These are phyloP conservation scores for Drosophila affinis DNA, from an alignment of 2,888 invertebrate species.

Conservation along the genomic window DNA sequence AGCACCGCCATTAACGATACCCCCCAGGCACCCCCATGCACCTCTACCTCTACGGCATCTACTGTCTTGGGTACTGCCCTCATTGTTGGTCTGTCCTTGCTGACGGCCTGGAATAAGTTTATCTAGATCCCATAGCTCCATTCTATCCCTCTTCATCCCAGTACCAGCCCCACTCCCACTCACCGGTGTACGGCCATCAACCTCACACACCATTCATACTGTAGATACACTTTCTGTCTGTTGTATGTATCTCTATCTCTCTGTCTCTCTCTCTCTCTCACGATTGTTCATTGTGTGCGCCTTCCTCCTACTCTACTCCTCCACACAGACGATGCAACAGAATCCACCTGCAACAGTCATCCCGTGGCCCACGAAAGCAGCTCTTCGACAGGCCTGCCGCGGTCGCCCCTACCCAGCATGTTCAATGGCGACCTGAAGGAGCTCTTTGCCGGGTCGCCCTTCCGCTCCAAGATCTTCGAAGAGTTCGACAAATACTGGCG, in stretches of 20 bases:
- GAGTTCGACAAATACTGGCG: slow-evolving; percentile 82
- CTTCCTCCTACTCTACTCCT: slow-evolving; percentile 46
- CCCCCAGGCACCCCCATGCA: slow-evolving; percentile 45
- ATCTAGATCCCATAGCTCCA: slow-evolving; percentile 38
- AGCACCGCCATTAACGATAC: not conserved
- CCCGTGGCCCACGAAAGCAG: slow-evolving; percentile 2
- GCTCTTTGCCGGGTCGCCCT: slow-evolving; percentile 79
- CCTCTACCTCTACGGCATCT: slow-evolving; percentile 83
- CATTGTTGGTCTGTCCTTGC: slow-evolving; percentile 80
- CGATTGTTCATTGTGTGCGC: slow-evolving; percentile 42
- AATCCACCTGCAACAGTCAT: slow-evolving; percentile 41
- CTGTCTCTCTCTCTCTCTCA: slow-evolving; percentile 37
- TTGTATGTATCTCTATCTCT: slow-evolving; percentile 33
- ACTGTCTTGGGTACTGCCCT: slow-evolving; percentile 79
- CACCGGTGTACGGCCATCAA: slow-evolving; percentile 46
- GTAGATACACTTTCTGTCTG: slow-evolving; percentile 47
- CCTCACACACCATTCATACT: slow-evolving; percentile 11
- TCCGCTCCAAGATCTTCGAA: slow-evolving; percentile 74
- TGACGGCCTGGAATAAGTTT: slow-evolving; percentile 79
- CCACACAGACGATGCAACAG: slow-evolving; percentile 64
- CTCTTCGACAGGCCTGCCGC: slow-evolving; percentile 7
- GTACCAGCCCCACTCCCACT: slow-evolving; percentile 6
- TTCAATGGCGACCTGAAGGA: slow-evolving; percentile 72
- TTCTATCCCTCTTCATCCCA: slow-evolving; percentile 7
- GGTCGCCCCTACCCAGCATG: slow-evolving; percentile 9